phyloP scores from a whole-genome alignment of 2,113 vertebrate genomes.

The Corydoras sp. region DNA sequence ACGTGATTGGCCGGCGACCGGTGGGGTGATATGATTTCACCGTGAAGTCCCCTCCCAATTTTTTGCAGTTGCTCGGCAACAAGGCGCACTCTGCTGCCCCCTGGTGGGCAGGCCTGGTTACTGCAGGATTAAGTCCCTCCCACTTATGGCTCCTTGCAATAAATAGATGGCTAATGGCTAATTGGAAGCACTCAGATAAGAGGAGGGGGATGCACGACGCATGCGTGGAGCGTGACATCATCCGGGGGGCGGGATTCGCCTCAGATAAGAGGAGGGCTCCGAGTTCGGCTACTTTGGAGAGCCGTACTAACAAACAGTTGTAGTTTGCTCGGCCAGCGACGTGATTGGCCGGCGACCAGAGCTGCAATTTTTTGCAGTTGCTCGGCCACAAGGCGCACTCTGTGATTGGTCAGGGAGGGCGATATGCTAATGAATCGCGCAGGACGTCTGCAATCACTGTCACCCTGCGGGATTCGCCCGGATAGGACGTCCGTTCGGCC shows the following conservation, averaged over 20 bases:
- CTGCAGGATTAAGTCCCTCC: slow-evolving; percentile 13
- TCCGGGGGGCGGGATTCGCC: background rate
- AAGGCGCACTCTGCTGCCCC: slow-evolving; percentile 44
- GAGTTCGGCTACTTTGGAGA: slow-evolving; percentile 42
- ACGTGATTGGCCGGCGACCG: slow-evolving; percentile 52
- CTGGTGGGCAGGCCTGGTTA: slow-evolving; percentile 37
- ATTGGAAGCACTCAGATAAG: background rate
- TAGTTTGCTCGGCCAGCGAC: background rate
- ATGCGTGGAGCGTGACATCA: background rate
- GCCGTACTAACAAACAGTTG: background rate
- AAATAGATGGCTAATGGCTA: background rate
- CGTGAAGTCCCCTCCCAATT: slow-evolving; percentile 53
- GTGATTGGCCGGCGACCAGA: slow-evolving; percentile 53
- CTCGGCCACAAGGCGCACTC: slow-evolving; percentile 51
- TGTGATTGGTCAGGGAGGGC: slow-evolving; percentile 58
- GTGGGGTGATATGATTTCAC: slow-evolving; percentile 66
- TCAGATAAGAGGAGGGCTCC: slow-evolving; percentile 12
- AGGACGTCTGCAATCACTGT: slow-evolving; percentile 52
- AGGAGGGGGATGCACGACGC: background rate
- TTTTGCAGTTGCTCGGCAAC: slow-evolving; percentile 61
- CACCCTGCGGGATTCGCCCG: no score
- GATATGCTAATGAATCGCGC: slow-evolving; percentile 59
- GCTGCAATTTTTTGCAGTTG: slow-evolving; percentile 64
- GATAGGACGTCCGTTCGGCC: no score
- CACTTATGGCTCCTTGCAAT: slow-evolving; percentile 4